Conservation (phyloP, 2,113 vertebrate genomes). For the human region DNA sequence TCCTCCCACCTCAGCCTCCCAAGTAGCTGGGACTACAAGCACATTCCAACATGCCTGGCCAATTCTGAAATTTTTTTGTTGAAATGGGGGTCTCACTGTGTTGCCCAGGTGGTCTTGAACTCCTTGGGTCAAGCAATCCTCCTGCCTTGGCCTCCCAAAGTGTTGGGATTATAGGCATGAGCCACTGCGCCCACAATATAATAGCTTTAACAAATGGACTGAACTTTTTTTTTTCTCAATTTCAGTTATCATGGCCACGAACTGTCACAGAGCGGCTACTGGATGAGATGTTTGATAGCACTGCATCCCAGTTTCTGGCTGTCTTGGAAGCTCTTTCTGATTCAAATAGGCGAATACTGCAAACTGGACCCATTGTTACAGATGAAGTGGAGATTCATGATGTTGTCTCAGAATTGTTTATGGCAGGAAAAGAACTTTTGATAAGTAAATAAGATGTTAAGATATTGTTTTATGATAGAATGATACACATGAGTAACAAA, state of each 20-base stretch:
- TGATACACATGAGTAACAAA: neutral
- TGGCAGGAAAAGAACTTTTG: slow-evolving; percentile 91
- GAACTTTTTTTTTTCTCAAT: neutral
- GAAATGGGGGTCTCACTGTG: no score
- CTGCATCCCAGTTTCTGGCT: slow-evolving; percentile 89
- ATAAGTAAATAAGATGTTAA: slow-evolving; percentile 84
- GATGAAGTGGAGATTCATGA: slow-evolving; percentile 87
- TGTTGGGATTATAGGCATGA: no score
- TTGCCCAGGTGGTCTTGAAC: no score
- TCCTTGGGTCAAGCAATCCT: no score
- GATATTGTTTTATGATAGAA: neutral
- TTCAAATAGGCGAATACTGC: slow-evolving; percentile 81
- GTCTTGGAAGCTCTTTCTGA: slow-evolving; percentile 92
- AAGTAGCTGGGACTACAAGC: no score
- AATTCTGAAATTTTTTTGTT: no score
- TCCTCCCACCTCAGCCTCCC: no score
- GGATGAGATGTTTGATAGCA: slow-evolving; percentile 88
- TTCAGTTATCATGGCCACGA: slow-evolving; percentile 88
- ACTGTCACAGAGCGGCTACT: slow-evolving; percentile 87
- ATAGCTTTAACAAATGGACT: neutral
- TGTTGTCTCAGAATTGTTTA: slow-evolving; percentile 90
- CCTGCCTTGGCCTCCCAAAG: no score
- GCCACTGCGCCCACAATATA: no score
- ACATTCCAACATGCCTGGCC: no score
- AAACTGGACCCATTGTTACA: slow-evolving; percentile 79